Evolutionary conservation across 1,140 invertebrate genomes (phyloP), one percentile per base, ranked within the genome.

Genomic region (Brachionus angularis): DNA sequence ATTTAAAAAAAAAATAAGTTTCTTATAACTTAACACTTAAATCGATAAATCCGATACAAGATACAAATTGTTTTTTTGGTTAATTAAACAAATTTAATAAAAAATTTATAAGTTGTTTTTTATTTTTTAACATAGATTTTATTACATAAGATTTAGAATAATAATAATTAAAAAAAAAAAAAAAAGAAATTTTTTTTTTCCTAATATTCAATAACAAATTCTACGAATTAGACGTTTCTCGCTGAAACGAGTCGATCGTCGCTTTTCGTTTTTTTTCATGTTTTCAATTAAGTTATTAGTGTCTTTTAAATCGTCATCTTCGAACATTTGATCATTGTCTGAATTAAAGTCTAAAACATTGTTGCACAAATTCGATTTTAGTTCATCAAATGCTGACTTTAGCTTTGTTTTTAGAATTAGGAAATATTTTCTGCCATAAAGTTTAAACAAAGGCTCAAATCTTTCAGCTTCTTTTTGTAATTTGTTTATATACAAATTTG

Each of bases 211-310:
- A 34, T 58, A 39, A 58, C 53, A 58, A 39, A 58, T 39, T 58
- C 39, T 58, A 58, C 53, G 53, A 39, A 58, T 58, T 12, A 58
- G 53, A 39, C 53, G 36, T 12, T 58, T 58, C 27, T 58, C 53
- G 10, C 39, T 58, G 33, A 34, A 31, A 39, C 53, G 53, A 58
- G 39, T 58, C 12, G 53, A 39, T 39, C 53, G 21, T 39, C 27
- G n/a, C 14, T 34, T n/a, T 36, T 58, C 53, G 27, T 58, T 58
- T 36, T 34, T 25, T 12, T 39, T 58, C 53, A 58, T 58, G 36
- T 58, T 58, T 25, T 58, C 53, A 25, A 58, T 39, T 23, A 58
- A 39, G 14, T 58, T 58, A 58, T 58, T 58, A 16, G 53, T 39
- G 23, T 36, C 39, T 36, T 39, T 23, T 21, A 21, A 58, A 39